Conservation (phyloP, 2,113 vertebrate genomes). For the Cercocebus atys region DNA sequence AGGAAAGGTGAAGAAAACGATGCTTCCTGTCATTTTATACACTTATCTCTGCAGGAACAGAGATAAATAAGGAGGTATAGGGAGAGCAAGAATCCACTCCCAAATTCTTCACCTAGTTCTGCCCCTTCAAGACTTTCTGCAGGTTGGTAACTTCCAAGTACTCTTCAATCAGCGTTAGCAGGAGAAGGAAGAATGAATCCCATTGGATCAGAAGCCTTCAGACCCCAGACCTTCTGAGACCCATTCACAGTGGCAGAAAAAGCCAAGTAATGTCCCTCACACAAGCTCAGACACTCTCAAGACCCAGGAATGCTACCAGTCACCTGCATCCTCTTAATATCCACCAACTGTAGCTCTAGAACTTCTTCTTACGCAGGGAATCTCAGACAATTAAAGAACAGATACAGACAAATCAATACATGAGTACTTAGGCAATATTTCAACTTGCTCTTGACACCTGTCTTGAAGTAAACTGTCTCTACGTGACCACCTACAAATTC, state of each 20-base stretch:
- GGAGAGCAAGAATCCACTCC: neutral
- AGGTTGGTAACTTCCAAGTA: neutral
- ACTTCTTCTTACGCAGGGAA: neutral
- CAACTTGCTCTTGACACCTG: neutral
- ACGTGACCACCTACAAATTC: neutral
- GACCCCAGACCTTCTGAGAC: neutral
- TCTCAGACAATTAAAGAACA: neutral
- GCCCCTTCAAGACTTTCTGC: neutral
- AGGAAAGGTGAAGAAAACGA: slow-evolving; percentile 42
- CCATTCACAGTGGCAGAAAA: neutral
- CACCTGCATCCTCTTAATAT: neutral
- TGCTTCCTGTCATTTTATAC: slow-evolving; percentile 4
- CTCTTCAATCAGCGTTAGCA: neutral
- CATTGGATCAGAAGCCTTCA: neutral
- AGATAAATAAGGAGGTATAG: slow-evolving; percentile 23
- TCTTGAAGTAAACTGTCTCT: neutral
- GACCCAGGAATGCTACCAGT: neutral
- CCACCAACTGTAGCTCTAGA: neutral
- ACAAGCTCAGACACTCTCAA: neutral
- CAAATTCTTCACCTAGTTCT: neutral
- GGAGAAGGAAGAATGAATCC: neutral
- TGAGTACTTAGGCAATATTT: neutral
- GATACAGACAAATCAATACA: neutral
- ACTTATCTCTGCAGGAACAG: slow-evolving; percentile 39
- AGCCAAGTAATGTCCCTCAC: neutral